Conservation (phyloP, 2,888 invertebrate genomes). For the Merodon equestris region DNA sequence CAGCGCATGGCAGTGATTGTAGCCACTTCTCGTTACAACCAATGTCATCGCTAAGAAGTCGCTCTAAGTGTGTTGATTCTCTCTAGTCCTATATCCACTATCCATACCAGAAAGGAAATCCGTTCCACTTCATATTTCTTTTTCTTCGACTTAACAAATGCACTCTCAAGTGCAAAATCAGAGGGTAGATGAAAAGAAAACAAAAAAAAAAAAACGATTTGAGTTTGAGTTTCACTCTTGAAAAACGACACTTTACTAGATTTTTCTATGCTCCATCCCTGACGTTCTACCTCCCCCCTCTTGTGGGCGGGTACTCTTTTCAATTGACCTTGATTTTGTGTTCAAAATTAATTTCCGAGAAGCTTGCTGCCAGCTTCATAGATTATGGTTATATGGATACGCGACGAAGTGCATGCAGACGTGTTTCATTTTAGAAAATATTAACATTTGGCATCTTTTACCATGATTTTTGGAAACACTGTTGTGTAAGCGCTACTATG, state of each 20-base stretch:
- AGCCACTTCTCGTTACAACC: conserved; percentile 14
- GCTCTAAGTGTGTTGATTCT: too few species aligned
- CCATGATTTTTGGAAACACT: too few species aligned
- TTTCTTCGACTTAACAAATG: conserved; percentile 6
- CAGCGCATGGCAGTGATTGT: neutral
- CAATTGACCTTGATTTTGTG: conserved; percentile 9
- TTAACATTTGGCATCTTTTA: too few species aligned
- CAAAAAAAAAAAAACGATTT: neutral
- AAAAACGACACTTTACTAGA: too few species aligned
- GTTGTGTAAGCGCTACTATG: too few species aligned
- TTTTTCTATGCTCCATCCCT: too few species aligned
- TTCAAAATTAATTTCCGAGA: too few species aligned
- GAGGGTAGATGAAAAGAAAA: neutral
- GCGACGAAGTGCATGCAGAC: neutral
- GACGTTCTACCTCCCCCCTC: too few species aligned
- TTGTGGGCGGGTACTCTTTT: neutral
- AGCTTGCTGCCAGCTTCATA: too few species aligned
- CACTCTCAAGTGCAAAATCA: conserved; percentile 14
- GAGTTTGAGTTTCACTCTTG: neutral
- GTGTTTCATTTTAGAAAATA: too few species aligned
- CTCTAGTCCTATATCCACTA: conserved; percentile 17
- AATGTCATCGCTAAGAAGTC: neutral
- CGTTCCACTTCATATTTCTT: conserved; percentile 14
- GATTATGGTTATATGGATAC: too few species aligned
- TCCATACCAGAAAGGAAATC: conserved; percentile 42